phyloP scores from a whole-genome alignment of 2,888 invertebrate species.

The Tethea ocularis region DNA sequence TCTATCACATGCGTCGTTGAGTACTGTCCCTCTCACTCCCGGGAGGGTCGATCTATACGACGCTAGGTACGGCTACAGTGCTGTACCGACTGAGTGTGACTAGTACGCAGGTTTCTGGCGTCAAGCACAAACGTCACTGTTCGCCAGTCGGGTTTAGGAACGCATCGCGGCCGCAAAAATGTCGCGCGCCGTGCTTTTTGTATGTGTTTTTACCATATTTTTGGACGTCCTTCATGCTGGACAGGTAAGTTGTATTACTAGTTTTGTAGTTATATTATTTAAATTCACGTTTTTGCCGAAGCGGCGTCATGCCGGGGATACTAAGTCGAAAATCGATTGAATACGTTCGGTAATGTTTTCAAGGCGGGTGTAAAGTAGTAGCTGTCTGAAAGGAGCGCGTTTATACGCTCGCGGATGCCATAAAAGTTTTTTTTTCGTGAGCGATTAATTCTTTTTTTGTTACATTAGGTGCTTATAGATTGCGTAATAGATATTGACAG shows the following conservation, averaged over 20 bases:
- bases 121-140: slow-evolving; percentile 66
- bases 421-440: slow-evolving; percentile 67
- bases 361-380: slow-evolving; percentile 69
- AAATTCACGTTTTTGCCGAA: slow-evolving; percentile 22
- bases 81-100: slow-evolving; percentile 52
- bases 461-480: slow-evolving; percentile 36
- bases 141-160: slow-evolving; percentile 58
- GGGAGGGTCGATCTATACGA: slow-evolving; percentile 81
- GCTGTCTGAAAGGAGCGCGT: slow-evolving; percentile 66
- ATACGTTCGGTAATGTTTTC: slow-evolving; percentile 74
- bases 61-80: slow-evolving; percentile 79
- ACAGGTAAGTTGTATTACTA: slow-evolving; percentile 73
- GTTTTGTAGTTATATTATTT: slow-evolving; percentile 24
- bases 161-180: slow-evolving; percentile 82
- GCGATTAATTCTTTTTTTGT: slow-evolving; percentile 42
- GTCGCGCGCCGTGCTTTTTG: slow-evolving; percentile 85
- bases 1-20: slow-evolving; percentile 36
- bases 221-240: slow-evolving; percentile 83
- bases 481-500: slow-evolving; percentile 54
- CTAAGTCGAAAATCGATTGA: slow-evolving; percentile 79
- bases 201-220: slow-evolving; percentile 84
- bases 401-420: slow-evolving; percentile 56
- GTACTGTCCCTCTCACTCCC: slow-evolving; percentile 60
- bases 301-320: slow-evolving; percentile 42
- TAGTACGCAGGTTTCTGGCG: slow-evolving; percentile 81